Conservation (phyloP, 2,888 invertebrate genomes). For the Barypeithes pellucidus region DNA sequence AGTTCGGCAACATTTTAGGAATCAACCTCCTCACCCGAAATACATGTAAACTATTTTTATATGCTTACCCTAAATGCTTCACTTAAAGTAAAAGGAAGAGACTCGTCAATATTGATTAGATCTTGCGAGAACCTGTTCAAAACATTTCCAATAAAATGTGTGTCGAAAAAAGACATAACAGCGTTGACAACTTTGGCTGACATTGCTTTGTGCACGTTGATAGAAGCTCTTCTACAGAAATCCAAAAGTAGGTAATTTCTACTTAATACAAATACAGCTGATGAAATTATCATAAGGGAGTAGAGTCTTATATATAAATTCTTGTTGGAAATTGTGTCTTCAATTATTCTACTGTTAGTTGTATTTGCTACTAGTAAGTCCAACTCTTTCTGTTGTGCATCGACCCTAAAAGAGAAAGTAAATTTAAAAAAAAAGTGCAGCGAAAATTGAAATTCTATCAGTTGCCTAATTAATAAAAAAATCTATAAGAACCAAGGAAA, state of each 20-base stretch:
- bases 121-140: constrained; percentile 64
- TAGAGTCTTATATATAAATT: constrained; percentile 54
- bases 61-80: constrained; percentile 58
- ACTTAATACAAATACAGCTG: constrained; percentile 50
- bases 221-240: constrained; percentile 84
- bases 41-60: too few relatives aligned
- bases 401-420: constrained; percentile 55
- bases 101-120: constrained; percentile 62
- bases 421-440: constrained; percentile 18
- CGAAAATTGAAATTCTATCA: too few relatives aligned
- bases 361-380: constrained; percentile 43
- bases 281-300: constrained; percentile 53
- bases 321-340: constrained; percentile 43
- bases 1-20: too few relatives aligned
- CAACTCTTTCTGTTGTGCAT: constrained; percentile 55
- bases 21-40: too few relatives aligned
- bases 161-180: constrained; percentile 63
- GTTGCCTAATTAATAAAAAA: too few relatives aligned
- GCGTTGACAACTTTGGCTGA: constrained; percentile 59
- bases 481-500: too few relatives aligned
- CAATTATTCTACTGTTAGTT: constrained; percentile 35
- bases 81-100: constrained; percentile 58
- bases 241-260: constrained; percentile 75
- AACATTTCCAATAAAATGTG: constrained; percentile 63
- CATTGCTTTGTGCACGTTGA: constrained; percentile 62